Base-by-base conservation (phyloP, 2,113 vertebrate genomes). In the Scophthalmus maximus region DNA sequence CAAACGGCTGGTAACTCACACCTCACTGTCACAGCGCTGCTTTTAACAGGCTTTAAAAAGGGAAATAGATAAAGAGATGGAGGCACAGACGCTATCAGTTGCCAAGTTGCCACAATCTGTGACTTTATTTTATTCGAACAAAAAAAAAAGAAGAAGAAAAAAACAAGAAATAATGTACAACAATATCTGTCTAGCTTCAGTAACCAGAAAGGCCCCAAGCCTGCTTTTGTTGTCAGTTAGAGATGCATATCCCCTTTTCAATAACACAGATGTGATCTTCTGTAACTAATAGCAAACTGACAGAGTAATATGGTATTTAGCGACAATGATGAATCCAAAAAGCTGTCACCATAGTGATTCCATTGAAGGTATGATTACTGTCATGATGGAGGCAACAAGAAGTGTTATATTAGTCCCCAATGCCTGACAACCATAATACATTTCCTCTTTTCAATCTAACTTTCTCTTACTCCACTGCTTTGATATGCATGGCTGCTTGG, bases 401-500 rank as follows among this genome's bases (percentile, higher is more conserved):
- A 83, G 51, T 38, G 55, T 83, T 66, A 61, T 84, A 90, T 86
- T 87, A 82, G 73, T 83, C 84, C 83, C 79, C 58, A 40, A 65
- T 73, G 83, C 64, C 83, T 87, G 74, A 65, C 71, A 86, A 82
- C 59, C 49, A 59, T 73, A 75, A 87, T 81, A 68, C 63, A 25
- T 51, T 62, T 79, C 61, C 58, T 59, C 82, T 87, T 82, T 84
- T 82, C 71, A 83, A 76, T 66, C 61, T 55, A 82, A 76, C 61
- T 81, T 86, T 65, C 68, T 60, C 76, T 75, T 78, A 73, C 82
- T 87, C 79, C 64, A 80, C 62, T 79, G 82, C 82, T 87, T 82
- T 90, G 80, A 90, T 87, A 88, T 82, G 85, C 86, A 78, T 86
- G 72, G 60, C 56, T 85, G 84, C 78, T 88, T 63, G 15, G 82